Evolutionary conservation across 1,140 invertebrate species (phyloP).

Genomic region (Carposina sasakii): DNA sequence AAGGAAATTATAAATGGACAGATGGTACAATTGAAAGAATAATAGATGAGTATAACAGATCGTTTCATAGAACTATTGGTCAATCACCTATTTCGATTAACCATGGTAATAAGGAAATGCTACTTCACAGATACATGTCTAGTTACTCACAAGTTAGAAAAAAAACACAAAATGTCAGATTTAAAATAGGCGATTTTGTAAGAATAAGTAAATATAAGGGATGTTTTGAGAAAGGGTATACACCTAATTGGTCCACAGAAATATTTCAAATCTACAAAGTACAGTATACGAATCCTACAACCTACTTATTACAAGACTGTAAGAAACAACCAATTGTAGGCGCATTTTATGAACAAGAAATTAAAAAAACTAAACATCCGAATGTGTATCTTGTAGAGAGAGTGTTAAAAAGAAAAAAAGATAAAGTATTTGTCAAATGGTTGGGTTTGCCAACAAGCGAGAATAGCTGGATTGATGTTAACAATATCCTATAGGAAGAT

Average conservation of each 20-base stretch:
- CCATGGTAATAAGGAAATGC: constrained; percentile 25
- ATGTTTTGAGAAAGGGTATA: constrained; percentile 50
- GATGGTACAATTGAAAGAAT: constrained; percentile 40
- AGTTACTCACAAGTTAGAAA: constrained; percentile 7
- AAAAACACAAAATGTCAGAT: constrained; percentile 23
- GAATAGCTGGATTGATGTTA: constrained; percentile 46
- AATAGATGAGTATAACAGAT: constrained; percentile 55
- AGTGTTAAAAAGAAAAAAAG: constrained; percentile 26
- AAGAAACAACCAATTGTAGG: constrained; percentile 35
- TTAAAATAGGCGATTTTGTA: constrained; percentile 40
- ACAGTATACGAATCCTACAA: constrained; percentile 38
- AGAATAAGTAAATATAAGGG: constrained; percentile 49
- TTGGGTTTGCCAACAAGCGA: constrained; percentile 34
- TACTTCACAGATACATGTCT: constrained; percentile 3
- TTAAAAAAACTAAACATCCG: constrained; percentile 33
- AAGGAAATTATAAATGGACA: constrained; percentile 51
- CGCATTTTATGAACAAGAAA: constrained; percentile 44
- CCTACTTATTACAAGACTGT: constrained; percentile 41
- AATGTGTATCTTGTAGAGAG: constrained; percentile 48
- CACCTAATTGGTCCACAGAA: constrained; percentile 53
- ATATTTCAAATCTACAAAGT: constrained; percentile 44
- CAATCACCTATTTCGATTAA: constrained; percentile 48
- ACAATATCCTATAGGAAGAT: no score
- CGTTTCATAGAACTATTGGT: constrained; percentile 55
- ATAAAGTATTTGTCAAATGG: constrained; percentile 48